Conservation (phyloP, 2,113 vertebrate genomes). For the Campylorhamphus procurvoides region DNA sequence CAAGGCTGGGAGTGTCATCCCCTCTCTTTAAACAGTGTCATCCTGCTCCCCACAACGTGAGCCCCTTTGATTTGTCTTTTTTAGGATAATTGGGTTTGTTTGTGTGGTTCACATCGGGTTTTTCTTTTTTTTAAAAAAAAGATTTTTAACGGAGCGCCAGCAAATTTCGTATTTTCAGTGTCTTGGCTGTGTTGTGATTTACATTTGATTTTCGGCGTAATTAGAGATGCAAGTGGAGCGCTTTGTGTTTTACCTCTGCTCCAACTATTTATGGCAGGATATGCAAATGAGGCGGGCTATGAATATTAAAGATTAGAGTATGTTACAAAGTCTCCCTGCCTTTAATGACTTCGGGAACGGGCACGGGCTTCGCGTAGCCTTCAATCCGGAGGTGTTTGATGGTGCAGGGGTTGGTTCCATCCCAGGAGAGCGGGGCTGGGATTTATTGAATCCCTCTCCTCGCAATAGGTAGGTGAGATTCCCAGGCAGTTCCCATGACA, state of each 20-base stretch:
- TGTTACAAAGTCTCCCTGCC: conserved; percentile 40
- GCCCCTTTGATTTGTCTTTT: not conserved
- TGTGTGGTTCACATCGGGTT: not conserved
- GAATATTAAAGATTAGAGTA: conserved; percentile 76
- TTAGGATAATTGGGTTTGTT: not conserved
- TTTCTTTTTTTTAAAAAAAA: not conserved
- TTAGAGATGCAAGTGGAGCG: conserved; percentile 79
- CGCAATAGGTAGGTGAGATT: not conserved
- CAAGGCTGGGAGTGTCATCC: not conserved
- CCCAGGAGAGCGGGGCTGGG: conserved; percentile 23
- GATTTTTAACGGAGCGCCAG: conserved; percentile 1
- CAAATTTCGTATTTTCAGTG: conserved; percentile 65
- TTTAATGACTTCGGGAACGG: conserved; percentile 58
- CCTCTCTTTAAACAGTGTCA: not conserved
- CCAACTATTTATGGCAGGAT: conserved; percentile 79
- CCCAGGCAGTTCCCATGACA: not conserved
- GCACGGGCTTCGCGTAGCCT: not conserved
- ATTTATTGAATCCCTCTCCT: not conserved
- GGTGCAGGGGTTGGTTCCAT: not conserved
- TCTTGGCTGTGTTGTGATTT: conserved; percentile 70
- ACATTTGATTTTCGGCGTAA: conserved; percentile 76
- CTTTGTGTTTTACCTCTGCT: conserved; percentile 79
- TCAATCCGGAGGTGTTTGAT: not conserved
- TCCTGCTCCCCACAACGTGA: accelerated
- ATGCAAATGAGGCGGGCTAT: conserved; percentile 75